A percentile compares a stretch with the other conserved stretches of the same genome.
phyloP scores from a whole-genome alignment of 2,113 vertebrate genomes.

The Illadopsis cleaveri region DNA sequence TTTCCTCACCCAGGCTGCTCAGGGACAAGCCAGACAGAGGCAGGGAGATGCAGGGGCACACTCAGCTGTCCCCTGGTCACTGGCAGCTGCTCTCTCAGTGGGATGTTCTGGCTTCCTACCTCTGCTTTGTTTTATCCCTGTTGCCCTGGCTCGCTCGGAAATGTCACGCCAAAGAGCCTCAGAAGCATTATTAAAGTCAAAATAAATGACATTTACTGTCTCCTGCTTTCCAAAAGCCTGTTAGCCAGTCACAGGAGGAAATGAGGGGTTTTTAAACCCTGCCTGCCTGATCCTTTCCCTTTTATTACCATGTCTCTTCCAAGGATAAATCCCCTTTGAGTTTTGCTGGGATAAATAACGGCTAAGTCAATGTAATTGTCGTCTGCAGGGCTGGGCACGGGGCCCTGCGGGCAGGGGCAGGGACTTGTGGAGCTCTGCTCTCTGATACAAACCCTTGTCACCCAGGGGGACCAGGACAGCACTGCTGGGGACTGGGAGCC shows the following conservation, averaged over 20 bases:
- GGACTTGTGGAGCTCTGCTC: not conserved
- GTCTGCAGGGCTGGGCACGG: not conserved
- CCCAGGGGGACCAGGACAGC: not conserved
- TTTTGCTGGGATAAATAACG: not conserved
- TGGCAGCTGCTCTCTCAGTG: not conserved
- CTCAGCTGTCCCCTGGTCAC: not conserved
- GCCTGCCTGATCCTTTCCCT: not conserved
- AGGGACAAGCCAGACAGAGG: not conserved
- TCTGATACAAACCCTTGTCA: not conserved
- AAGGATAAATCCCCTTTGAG: not conserved
- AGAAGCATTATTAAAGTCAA: constrained; percentile 10
- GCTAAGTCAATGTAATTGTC: not conserved
- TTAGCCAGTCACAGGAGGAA: not conserved
- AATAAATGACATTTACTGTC: constrained; percentile 6
- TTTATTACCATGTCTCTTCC: not conserved
- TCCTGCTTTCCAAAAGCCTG: not conserved
- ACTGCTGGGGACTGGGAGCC: not conserved
- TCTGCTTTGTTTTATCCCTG: not conserved
- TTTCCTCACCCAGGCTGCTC: not conserved
- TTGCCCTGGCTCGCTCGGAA: not conserved
- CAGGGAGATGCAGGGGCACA: not conserved
- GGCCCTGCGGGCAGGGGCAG: not conserved
- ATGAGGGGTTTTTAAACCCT: not conserved
- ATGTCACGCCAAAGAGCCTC: not conserved
- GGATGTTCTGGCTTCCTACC: not conserved